Percentiles rank a stretch among this genome's conserved stretches.
phyloP scores from a whole-genome alignment of 1,140 invertebrate species.

The Ceratina australensis region DNA sequence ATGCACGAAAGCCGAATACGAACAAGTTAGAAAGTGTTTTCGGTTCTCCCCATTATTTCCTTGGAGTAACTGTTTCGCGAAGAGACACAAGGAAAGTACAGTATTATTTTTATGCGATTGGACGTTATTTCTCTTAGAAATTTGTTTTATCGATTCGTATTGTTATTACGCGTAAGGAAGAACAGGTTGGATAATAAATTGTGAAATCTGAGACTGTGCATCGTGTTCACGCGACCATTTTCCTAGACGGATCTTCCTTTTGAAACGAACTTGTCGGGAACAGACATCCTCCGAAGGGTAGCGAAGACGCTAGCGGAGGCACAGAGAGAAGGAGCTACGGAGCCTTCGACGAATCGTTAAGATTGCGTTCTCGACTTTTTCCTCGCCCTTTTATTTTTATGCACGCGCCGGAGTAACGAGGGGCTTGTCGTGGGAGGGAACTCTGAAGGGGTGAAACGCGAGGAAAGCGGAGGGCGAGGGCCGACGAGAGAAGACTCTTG shows the following conservation, averaged over 20 bases:
- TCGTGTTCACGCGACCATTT: background rate
- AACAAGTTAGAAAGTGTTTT: background rate
- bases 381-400: constrained; percentile 48
- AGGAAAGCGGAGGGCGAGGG: constrained; percentile 30
- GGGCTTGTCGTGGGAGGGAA: constrained; percentile 42
- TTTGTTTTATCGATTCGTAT: no score
- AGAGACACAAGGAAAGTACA: no score
- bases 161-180: no score
- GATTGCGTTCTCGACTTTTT: constrained; percentile 58
- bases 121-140: no score
- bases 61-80: no score
- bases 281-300: constrained; percentile 24
- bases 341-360: constrained; percentile 61
- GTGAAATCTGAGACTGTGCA: background rate
- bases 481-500: constrained; percentile 55
- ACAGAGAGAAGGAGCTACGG: background rate
- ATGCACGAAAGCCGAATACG: background rate
- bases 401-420: constrained; percentile 59
- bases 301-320: constrained; percentile 1
- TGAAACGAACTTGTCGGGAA: constrained; percentile 30
- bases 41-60: no score
- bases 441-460: constrained; percentile 25
- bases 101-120: no score
- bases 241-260: constrained; percentile 5
- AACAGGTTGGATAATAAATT: no score